Base-by-base conservation (phyloP, 2,888 invertebrate genomes). In the Heteromurus nitidus region DNA sequence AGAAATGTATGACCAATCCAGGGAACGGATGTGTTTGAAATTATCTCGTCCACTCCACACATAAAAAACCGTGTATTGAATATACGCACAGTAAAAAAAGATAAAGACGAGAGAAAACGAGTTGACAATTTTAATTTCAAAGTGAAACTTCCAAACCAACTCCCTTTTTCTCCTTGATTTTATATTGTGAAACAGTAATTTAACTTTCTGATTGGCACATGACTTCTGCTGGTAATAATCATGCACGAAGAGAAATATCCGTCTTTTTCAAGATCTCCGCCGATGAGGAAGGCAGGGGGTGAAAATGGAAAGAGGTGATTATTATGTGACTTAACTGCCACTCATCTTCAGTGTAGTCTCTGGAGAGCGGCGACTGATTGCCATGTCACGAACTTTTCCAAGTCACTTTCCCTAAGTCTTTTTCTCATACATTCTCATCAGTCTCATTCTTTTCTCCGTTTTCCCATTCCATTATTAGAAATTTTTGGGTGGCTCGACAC, bases 341-440 rank as follows among this genome's bases (percentile, higher is more conserved):
- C 87, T 87, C 86, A 86, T 85, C 77, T 81, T 84, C 85, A 81
- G 72, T 85, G 77, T 64, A 82, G 80, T 82, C 82, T 83, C 83
- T 80, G 28, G 85, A 80, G 84, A 84, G 80, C 83, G 50, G 80
- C 70, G 85, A 83, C 86, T 87, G 86, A 87, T 87, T 86, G 85
- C 86, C 86, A 84, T 87, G 87, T 87, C 86, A 87, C 83, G 85
- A 87, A 87, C 80, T 86, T 87, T 87, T 85, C 83, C 69, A 81
- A 76, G 75, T 85, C 75, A 82, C 73, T 82, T 80, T 79, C 67
- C 80, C 50, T 60, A 65, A 65, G 50, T 60, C 50, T 31, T 60
- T 69, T 53, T 72, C 50, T 5, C 31, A 30, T 53, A 65, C 70
- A 65, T 55, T 72, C 72, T 44, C 65, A 31, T 44, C 44, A 67